Conservation (phyloP, 1,140 invertebrate genomes). For the Sycobia sp. region DNA sequence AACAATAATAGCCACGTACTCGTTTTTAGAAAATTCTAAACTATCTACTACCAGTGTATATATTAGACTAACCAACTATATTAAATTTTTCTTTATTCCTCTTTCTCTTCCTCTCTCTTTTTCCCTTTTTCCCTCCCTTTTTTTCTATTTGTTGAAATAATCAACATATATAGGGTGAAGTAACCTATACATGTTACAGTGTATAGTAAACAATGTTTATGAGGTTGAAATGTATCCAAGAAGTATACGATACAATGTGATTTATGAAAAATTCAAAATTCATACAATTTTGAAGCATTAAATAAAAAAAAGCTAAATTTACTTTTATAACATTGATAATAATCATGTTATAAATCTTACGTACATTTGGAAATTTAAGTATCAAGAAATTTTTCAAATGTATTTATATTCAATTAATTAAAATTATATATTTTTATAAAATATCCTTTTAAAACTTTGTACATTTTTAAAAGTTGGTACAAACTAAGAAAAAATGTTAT, state of each 20-base stretch:
- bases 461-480: slow-evolving; percentile 6
- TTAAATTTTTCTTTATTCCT: too few species aligned
- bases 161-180: neutral
- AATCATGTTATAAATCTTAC: slow-evolving; percentile 6
- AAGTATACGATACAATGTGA: slow-evolving; percentile 17
- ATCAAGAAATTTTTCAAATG: slow-evolving; percentile 9
- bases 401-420: slow-evolving; percentile 19
- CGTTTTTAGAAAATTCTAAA: too few species aligned
- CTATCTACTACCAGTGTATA: too few species aligned
- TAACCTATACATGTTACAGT: too few species aligned
- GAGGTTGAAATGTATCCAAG: neutral
- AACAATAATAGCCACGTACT: too few species aligned
- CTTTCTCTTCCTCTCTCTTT: too few species aligned
- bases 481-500: slow-evolving; percentile 16
- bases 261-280: slow-evolving; percentile 11
- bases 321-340: slow-evolving; percentile 3
- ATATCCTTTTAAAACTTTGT: slow-evolving; percentile 16
- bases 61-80: too few species aligned
- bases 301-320: slow-evolving; percentile 4
- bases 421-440: slow-evolving; percentile 33
- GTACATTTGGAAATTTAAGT: slow-evolving; percentile 3
- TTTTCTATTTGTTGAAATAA: neutral
- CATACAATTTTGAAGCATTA: slow-evolving; percentile 11
- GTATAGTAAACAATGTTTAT: neutral
- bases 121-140: too few species aligned